Evolutionary conservation across 1,140 invertebrate species (phyloP).

Genomic region (Acromyrmex heyeri): DNA sequence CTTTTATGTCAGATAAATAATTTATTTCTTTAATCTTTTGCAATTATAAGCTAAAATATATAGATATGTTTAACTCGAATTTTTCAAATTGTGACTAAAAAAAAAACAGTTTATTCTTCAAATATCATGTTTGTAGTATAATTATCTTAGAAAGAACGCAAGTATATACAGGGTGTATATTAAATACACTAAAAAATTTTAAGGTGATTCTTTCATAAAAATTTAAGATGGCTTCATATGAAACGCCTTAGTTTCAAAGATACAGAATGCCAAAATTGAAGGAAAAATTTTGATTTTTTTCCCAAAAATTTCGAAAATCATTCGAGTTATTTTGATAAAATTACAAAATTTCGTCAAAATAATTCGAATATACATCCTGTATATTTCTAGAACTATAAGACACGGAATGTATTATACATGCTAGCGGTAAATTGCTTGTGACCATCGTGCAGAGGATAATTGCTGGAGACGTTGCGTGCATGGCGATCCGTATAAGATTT

Average conservation of each 20-base stretch:
- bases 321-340: no score
- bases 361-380: no score
- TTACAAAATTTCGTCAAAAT: no score
- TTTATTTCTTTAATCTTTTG: conserved; percentile 7
- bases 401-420: background rate
- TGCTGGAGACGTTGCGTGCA: conserved; percentile 58
- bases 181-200: no score
- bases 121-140: background rate
- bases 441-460: conserved; percentile 67
- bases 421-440: conserved; percentile 54
- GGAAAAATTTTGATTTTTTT: no score
- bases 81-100: no score
- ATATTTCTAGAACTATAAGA: background rate
- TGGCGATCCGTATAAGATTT: conserved; percentile 55
- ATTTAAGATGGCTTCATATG: no score
- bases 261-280: no score
- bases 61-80: background rate
- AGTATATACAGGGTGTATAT: no score
- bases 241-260: no score
- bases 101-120: background rate
- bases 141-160: background rate
- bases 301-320: no score
- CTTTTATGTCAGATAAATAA: background rate
- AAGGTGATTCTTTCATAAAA: no score
- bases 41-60: background rate